These are phyloP conservation scores for Onychomys leucogaster DNA, from an alignment of 2,797 vertebrate species.

Conservation along the genomic window DNA sequence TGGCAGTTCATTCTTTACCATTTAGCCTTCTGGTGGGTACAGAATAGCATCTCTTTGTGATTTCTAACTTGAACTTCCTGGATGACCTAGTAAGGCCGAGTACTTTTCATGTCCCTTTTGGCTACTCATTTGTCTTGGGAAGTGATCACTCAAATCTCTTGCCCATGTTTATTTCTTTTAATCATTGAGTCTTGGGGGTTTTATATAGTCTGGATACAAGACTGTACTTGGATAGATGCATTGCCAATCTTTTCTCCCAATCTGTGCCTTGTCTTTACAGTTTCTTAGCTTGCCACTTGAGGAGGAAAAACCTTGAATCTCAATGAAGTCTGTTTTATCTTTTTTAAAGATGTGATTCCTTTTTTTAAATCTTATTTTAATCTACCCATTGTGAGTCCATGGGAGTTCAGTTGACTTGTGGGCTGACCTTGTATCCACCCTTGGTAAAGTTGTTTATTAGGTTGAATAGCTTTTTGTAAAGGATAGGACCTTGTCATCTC, in stretches of 20 bases:
- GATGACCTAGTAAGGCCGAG: background rate
- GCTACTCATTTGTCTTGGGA: background rate
- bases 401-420: background rate
- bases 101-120: background rate
- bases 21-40: background rate
- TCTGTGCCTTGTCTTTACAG: background rate
- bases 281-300: conserved; percentile 17
- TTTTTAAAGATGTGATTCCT: background rate
- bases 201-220: background rate
- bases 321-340: background rate
- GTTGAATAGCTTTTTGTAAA: background rate
- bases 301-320: background rate
- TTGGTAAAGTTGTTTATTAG: background rate
- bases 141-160: background rate
- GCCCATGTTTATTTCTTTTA: background rate
- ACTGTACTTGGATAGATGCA: background rate
- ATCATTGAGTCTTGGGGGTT: background rate
- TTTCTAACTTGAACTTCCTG: conserved; percentile 6
- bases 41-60: background rate
- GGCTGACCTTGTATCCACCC: background rate
- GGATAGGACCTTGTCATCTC: background rate
- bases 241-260: background rate
- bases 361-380: background rate
- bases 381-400: background rate
- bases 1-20: background rate